These are phyloP conservation scores for Athene noctua DNA, from an alignment of 2,113 vertebrate species.

Conservation along the genomic window DNA sequence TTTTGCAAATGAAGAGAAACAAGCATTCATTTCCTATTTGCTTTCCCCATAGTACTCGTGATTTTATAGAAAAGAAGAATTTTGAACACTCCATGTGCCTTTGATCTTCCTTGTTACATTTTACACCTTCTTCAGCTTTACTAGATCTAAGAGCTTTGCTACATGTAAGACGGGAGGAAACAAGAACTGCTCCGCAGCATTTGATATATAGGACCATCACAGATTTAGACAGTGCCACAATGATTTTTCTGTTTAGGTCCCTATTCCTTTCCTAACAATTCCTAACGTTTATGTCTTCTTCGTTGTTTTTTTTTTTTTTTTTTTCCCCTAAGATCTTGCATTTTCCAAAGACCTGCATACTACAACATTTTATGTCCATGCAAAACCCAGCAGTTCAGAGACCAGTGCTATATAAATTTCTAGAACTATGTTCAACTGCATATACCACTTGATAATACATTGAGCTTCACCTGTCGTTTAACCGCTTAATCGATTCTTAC, in stretches of 20 bases:
- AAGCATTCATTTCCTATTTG: not conserved
- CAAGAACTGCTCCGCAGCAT: rapidly evolving
- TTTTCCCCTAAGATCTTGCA: not conserved
- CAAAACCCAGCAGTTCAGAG: not conserved
- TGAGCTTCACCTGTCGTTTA: not conserved
- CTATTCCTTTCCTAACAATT: not conserved
- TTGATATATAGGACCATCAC: not conserved
- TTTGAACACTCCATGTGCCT: not conserved
- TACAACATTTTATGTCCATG: rapidly evolving
- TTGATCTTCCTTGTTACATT: not conserved
- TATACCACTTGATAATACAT: rapidly evolving
- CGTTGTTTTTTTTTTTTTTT: no score
- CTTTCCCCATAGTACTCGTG: not conserved
- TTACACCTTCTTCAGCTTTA: not conserved
- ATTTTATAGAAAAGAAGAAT: not conserved
- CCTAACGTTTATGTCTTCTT: not conserved
- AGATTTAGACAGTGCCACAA: no score
- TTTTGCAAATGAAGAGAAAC: not conserved
- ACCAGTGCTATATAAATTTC: rapidly evolving
- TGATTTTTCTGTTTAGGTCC: not conserved
- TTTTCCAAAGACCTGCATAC: not conserved
- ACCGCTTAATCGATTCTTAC: not conserved
- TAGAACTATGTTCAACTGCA: not conserved
- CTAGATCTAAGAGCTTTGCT: not conserved
- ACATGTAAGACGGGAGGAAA: not conserved